Conservation (phyloP, 2,113 vertebrate species). For the Arizona elegans region DNA sequence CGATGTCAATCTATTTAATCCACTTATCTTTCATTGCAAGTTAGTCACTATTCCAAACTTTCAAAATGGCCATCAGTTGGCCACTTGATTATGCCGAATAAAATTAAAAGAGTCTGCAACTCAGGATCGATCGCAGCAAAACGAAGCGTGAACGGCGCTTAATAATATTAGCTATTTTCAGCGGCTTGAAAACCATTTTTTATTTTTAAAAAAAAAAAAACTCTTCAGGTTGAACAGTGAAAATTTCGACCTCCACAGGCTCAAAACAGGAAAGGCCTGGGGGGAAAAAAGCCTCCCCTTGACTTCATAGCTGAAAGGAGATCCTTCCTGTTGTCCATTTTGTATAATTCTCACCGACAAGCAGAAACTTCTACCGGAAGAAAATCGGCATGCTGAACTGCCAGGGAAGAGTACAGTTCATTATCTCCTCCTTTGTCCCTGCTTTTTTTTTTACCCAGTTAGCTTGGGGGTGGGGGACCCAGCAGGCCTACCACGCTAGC, state of each 20-base stretch:
- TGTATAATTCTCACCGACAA: slow-evolving; percentile 22
- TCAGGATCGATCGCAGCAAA: background rate
- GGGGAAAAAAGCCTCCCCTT: background rate
- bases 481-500: slow-evolving; percentile 74
- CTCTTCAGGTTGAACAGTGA: background rate
- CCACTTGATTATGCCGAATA: background rate
- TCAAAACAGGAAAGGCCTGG: background rate
- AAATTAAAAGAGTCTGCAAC: background rate
- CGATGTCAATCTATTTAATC: background rate
- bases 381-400: slow-evolving; percentile 32
- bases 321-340: background rate
- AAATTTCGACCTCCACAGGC: background rate
- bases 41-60: background rate
- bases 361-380: slow-evolving; percentile 32
- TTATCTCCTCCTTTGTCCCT: slow-evolving; percentile 59
- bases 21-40: background rate
- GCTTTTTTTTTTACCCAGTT: slow-evolving; percentile 64
- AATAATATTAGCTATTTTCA: background rate
- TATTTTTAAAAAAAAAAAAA: background rate
- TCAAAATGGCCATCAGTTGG: background rate
- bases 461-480: slow-evolving; percentile 23
- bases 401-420: slow-evolving; percentile 27
- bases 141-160: background rate
- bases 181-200: background rate
- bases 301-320: background rate